These are phyloP conservation scores for Xerus inauris DNA, from an alignment of 2,113 vertebrate species.

Conservation along the genomic window DNA sequence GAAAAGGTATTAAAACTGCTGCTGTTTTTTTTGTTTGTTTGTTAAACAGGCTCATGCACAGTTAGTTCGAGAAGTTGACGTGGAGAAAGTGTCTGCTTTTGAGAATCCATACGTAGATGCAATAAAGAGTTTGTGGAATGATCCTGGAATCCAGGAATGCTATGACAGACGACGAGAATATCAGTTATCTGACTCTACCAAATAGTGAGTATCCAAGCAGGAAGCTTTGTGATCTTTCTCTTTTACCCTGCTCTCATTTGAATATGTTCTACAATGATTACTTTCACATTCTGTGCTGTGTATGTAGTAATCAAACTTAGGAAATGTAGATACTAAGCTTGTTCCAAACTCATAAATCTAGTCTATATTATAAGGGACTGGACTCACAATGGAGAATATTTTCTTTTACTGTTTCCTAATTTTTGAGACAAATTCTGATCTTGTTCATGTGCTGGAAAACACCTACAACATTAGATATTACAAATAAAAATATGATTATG, in stretches of 20 bases:
- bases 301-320: neutral
- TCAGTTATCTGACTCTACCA: slow-evolving; percentile 97
- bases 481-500: slow-evolving; percentile 47
- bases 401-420: slow-evolving; percentile 42
- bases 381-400: neutral
- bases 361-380: neutral
- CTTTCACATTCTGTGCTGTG: neutral
- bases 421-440: slow-evolving; percentile 14
- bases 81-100: slow-evolving; percentile 91
- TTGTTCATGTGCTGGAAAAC: slow-evolving; percentile 39
- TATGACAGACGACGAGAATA: slow-evolving; percentile 97
- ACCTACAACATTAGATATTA: slow-evolving; percentile 23
- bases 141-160: slow-evolving; percentile 95
- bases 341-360: neutral
- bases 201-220: slow-evolving; percentile 92
- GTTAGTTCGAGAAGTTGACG: slow-evolving; percentile 91
- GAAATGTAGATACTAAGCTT: neutral
- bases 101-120: slow-evolving; percentile 91
- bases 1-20: slow-evolving; percentile 65
- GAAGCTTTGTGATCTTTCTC: neutral
- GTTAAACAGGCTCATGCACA: slow-evolving; percentile 89
- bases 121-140: slow-evolving; percentile 97
- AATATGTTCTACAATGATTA: neutral
- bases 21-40: slow-evolving; percentile 47
- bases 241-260: neutral